Conservation (phyloP, 1,140 invertebrate genomes). For the Berghia stephanieae region DNA sequence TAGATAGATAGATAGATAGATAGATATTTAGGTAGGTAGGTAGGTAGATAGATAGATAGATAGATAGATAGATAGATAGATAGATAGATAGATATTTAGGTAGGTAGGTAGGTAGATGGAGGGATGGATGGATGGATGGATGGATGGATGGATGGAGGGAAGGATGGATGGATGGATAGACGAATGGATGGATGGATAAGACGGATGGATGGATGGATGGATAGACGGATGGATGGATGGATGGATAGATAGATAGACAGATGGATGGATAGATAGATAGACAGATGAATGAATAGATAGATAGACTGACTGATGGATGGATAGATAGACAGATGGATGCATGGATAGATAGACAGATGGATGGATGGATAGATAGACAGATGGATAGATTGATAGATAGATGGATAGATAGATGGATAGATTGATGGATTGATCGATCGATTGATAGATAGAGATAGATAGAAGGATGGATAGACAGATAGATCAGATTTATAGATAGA, state of each 20-base stretch:
- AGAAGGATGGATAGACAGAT: no score
- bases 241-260: neutral
- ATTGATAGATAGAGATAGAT: conserved; percentile 18
- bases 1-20: conserved; percentile 19
- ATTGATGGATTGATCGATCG: neutral
- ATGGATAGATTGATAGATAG: neutral
- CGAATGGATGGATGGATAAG: no score
- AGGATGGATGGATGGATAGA: no score
- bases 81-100: neutral
- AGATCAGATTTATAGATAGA: no score
- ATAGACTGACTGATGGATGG: neutral
- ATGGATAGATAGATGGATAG: neutral
- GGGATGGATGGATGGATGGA: no score
- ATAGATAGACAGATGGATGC: neutral
- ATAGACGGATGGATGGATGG: no score
- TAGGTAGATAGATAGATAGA: neutral
- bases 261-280: neutral
- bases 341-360: conserved; percentile 9
- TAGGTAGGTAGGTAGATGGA: neutral
- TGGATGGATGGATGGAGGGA: no score
- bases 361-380: neutral
- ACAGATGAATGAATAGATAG: neutral
- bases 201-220: no score
- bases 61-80: neutral
- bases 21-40: neutral